These are phyloP conservation scores for Stegostoma tigrinum DNA, from an alignment of 2,113 vertebrate species.

Conservation along the genomic window DNA sequence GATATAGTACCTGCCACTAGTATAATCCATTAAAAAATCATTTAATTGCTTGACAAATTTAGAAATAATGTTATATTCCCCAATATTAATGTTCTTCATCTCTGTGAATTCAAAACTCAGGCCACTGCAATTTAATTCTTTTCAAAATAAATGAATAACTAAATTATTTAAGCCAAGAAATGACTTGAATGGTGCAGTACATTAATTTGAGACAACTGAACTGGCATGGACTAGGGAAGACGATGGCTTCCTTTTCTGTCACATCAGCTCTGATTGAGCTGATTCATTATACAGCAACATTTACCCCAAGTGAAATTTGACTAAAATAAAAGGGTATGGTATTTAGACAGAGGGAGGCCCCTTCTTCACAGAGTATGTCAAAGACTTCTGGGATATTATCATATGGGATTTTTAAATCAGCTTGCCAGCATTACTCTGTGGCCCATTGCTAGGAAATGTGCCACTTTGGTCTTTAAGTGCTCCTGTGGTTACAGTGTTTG, in stretches of 20 bases:
- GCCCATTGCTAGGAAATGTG: background rate
- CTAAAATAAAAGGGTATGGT: background rate
- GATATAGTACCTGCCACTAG: background rate
- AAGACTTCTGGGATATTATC: background rate
- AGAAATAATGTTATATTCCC: background rate
- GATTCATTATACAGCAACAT: background rate
- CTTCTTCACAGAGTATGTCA: background rate
- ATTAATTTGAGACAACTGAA: background rate
- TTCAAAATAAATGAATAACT: background rate
- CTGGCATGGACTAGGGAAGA: background rate
- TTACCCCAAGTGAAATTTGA: background rate
- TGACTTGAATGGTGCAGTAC: background rate
- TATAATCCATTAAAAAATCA: background rate
- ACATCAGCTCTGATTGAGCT: background rate
- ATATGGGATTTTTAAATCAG: background rate
- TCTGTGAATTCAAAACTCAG: background rate
- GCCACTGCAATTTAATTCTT: background rate
- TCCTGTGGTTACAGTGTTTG: background rate
- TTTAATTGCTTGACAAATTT: background rate
- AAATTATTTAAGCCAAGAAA: background rate
- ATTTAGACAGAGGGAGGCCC: background rate
- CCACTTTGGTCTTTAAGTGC: background rate
- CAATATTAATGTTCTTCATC: background rate
- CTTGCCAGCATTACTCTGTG: background rate
- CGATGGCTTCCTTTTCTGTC: background rate